Evolutionary conservation across 2,113 vertebrate genomes (phyloP), one percentile per base, ranked within the genome.

Genomic region (Tretioscincus oriximinensis): DNA sequence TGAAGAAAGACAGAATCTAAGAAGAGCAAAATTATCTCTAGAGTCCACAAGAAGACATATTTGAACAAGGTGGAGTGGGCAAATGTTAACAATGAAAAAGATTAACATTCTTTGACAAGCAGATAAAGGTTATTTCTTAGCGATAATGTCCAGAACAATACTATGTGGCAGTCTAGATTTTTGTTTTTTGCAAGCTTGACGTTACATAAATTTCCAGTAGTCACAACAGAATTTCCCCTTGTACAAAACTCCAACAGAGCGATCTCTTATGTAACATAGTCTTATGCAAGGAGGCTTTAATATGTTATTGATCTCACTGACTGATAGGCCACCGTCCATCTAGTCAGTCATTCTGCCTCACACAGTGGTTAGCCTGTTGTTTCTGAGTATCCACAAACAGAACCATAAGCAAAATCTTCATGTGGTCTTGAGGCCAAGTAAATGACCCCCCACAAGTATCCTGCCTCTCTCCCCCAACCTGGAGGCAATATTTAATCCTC

Each of bases 61-160:
- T 82, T 76, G 73, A 70, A 82, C 65, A 49, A 63, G 49, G 45
- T 16, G 5, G 45, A 22, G 26, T 11, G 35, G 41, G 26, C 10
- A 45, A 68, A 73, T 66, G 79, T 66, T 66, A 74, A 65, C 29
- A 10, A 69, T 63, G 75, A 76, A 26, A 63, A 76, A 70, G 80
- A 76, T 82, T 70, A 76, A 26, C 54, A 20, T 76, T 63, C 73
- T 70, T 72, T 82, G 73, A 63, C 12, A 70, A 5, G 54, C 61
- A 69, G 80, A 60, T 76, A 60, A 61, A 47, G 14, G 24, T 24
- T 67, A 74, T 74, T 81, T 65, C 71, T 68, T 31, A 68, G n/a
- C 20, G 73, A 76, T 82, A 82, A 31, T 76, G 31, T 70, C 54
- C 14, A 24, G 65, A 41, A 26, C n/a, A 49, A 70, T 31, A 49